phyloP scores from a whole-genome alignment of 2,113 vertebrate genomes.

The Xenotilapia longispinis region DNA sequence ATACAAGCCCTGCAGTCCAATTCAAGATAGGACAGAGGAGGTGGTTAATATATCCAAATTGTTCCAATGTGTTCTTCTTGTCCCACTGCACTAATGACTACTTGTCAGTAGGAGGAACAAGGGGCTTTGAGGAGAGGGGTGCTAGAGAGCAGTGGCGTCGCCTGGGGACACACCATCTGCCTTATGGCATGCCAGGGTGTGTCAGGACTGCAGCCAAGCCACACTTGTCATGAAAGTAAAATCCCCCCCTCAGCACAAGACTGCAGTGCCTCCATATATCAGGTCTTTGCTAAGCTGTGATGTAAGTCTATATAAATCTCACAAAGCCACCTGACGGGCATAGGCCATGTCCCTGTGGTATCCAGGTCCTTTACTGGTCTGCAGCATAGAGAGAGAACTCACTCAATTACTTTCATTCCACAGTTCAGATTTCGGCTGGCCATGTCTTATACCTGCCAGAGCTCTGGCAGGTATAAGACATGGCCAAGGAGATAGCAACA shows the following conservation, averaged over 20 bases:
- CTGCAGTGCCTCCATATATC: conserved; percentile 17
- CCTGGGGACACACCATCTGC: conserved; percentile 70
- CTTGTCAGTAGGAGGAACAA: conserved; percentile 43
- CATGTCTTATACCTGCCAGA: conserved; percentile 28
- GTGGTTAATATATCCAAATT: conserved; percentile 29
- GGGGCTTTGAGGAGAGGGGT: conserved; percentile 28
- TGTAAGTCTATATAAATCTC: conserved; percentile 26
- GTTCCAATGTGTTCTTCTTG: conserved; percentile 23
- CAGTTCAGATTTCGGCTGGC: conserved; percentile 14
- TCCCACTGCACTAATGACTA: conserved; percentile 45
- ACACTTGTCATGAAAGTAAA: conserved; percentile 62
- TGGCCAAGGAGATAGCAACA: background rate
- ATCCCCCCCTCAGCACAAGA: conserved; percentile 21
- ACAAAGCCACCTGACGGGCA: conserved; percentile 27
- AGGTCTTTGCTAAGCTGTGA: conserved; percentile 16
- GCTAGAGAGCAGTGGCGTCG: background rate
- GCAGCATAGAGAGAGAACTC: conserved; percentile 7
- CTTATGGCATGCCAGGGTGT: conserved; percentile 60
- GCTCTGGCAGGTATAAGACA: background rate
- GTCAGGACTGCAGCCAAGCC: conserved; percentile 62
- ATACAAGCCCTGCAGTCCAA: background rate
- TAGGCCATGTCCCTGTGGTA: conserved; percentile 3
- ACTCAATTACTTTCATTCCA: conserved; percentile 31
- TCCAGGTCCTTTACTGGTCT: background rate
- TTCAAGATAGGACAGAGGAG: background rate